These are phyloP conservation scores for Scaptomyza tumidula DNA, from an alignment of 2,888 invertebrate genomes.

Conservation along the genomic window DNA sequence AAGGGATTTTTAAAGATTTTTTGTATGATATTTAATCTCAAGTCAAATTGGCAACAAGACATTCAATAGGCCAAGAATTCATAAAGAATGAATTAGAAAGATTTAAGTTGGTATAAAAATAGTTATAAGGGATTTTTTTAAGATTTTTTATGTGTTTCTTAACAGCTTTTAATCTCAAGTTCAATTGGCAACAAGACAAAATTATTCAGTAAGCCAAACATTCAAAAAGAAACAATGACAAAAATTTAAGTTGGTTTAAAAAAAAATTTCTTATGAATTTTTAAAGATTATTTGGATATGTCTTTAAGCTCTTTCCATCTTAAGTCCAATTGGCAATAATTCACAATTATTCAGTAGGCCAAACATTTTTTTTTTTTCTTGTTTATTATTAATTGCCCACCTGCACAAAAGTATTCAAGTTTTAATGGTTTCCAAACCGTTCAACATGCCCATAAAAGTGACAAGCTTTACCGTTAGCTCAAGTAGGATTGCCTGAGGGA, in stretches of 20 bases:
- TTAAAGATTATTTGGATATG: neutral
- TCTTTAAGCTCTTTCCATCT: neutral
- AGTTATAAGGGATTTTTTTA: no score
- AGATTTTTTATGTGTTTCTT: neutral
- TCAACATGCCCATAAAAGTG: slow-evolving; percentile 51
- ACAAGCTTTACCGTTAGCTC: slow-evolving; percentile 46
- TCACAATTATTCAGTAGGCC: slow-evolving; percentile 38
- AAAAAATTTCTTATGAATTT: no score
- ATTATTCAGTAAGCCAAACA: no score
- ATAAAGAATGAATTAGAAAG: no score
- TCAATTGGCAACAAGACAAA: neutral
- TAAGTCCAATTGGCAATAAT: neutral
- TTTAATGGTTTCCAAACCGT: slow-evolving; percentile 35
- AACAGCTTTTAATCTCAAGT: neutral
- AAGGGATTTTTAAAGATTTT: neutral
- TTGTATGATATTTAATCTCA: neutral
- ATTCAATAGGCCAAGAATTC: no score
- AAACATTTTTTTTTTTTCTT: neutral
- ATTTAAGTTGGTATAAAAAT: no score
- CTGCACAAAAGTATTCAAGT: slow-evolving; percentile 33
- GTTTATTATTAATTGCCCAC: slow-evolving; percentile 24
- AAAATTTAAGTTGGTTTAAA: no score
- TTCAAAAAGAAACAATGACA: no score
- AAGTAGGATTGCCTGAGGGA: neutral
- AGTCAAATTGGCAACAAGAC: neutral